Evolutionary conservation across 1,140 invertebrate species (phyloP).

Genomic region (Drosophila yakuba): DNA sequence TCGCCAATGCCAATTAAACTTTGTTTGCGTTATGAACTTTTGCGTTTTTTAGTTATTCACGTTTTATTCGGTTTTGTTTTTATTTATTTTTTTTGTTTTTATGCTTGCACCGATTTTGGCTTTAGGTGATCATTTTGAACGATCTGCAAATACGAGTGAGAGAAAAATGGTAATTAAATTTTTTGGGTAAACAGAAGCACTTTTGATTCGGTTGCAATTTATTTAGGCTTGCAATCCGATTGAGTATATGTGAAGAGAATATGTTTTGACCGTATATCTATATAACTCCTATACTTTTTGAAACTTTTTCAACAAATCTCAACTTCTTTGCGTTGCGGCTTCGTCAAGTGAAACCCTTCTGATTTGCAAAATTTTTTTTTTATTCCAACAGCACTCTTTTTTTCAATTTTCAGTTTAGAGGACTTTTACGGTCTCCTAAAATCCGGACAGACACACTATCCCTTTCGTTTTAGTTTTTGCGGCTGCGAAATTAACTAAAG

Average conservation of each 20-base stretch:
- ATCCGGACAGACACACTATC: conserved; percentile 18
- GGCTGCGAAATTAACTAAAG: conserved; percentile 72
- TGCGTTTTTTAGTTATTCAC: conserved; percentile 7
- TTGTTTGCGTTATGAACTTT: conserved; percentile 32
- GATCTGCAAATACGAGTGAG: conserved; percentile 41
- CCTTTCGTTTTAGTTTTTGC: conserved; percentile 45
- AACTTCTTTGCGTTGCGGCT: not conserved
- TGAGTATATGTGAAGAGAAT: not conserved
- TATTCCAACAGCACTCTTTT: not conserved
- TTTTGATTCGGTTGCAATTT: conserved; percentile 3
- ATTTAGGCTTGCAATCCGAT: not conserved
- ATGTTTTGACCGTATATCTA: not conserved
- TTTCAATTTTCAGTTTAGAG: conserved; percentile 17
- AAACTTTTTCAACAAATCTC: not conserved
- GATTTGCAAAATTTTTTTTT: too few species aligned
- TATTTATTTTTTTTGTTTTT: not conserved
- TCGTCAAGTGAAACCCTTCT: too few species aligned
- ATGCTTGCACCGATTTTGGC: conserved; percentile 32
- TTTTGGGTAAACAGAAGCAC: conserved; percentile 15
- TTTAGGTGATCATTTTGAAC: conserved; percentile 60
- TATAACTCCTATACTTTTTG: too few species aligned
- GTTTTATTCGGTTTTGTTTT: conserved; percentile 3
- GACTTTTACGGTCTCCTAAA: conserved; percentile 28
- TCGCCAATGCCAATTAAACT: conserved; percentile 40
- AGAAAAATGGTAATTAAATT: conserved; percentile 11